Evolutionary conservation across 2,797 vertebrate genomes (phyloP), one percentile per base, ranked within the genome.

Genomic region (Lutjanus argentimaculatus): DNA sequence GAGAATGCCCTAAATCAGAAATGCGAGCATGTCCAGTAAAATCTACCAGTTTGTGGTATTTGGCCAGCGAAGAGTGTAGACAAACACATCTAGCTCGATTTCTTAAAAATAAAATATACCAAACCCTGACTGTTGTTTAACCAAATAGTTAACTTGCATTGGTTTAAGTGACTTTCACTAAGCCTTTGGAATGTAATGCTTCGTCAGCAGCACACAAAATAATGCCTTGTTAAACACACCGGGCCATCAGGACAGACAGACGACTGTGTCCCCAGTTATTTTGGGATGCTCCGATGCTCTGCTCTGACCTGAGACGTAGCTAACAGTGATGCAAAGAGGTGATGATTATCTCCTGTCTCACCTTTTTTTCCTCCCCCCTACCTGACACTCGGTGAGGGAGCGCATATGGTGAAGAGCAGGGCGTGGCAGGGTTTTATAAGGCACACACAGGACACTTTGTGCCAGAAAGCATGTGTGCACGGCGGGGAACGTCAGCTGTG

Each of bases 401-500:
- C 80, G 5, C 92, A 94, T 92, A 92, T 91, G 93, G 90, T 84
- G 88, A 88, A 77, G 86, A 90, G 82, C 82, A 75, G 86, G 90
- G 89, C 69, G 77, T 90, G 92, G 89, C 72, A 36, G 81, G 88
- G 69, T 90, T 88, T 88, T 77, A 86, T 89, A 92, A 93, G 92
- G 91, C 90, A 89, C 90, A 92, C 90, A 89, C 85, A 85, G 91
- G 84, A 89, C 87, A 89, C 82, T 90, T 92, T 90, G 92, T 94
- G 92, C 92, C 93, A 93, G 89, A 92, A 91, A 93, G 92, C 92
- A 91, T 93, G 92, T 93, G 93, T 90, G 89, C 90, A 89, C 88
- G 13, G 70, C 36, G 5, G 88, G 87, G 88, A 80, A 49, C 22
- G 77, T 82, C 86, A 91, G 82, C 88, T 69, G 75, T 82, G 86